Base-by-base conservation (phyloP, 2,888 invertebrate species). In the Lysandra bellargus region DNA sequence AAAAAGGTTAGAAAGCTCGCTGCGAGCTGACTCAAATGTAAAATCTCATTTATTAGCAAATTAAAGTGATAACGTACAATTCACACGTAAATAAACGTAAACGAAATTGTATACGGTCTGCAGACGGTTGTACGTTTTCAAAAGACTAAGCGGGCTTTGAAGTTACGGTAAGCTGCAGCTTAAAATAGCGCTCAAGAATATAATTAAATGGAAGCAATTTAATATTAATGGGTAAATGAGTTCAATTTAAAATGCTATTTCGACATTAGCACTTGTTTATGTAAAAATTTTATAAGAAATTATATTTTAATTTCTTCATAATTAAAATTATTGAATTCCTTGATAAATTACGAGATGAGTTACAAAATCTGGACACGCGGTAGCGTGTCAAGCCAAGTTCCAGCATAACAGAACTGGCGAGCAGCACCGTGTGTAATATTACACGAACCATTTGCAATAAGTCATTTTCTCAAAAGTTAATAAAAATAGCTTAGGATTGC, bases 91-190 rank as follows among this genome's bases (percentile, higher is more conserved):
- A 69, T 69, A 69, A 69, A 69, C 33, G 69, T 37, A 69, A 37
- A 37, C 69, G 33, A 69, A 69, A 30, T 33, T 37, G 69, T 33
- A 69, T 14, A 69, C 69, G 69, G 33, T 30, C 61, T 61, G 30
- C 64, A 69, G 30, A 33, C 69, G 69, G 69, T 69, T 37, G 17
- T 69, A 69, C 33, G 69, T 37, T 17, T 69, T 37, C 33, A 69
- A 69, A 69, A 69, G 69, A 69, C 69, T 69, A 69, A 69, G 37
- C 69, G 69, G 69, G 69, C 69, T 69, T 69, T 69, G 69, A 69
- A 69, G 69, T 69, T 69, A 33, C 69, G 33, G 33, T 69, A 69
- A 69, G 69, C 69, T 37, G 33, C 33, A 33, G 69, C 69, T 69
- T 69, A 69, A 69, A 69, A 69, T 69, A 69, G 33, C 33, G 33